Conservation (phyloP, 2,888 invertebrate genomes). For the Blastobasis lacticolella region DNA sequence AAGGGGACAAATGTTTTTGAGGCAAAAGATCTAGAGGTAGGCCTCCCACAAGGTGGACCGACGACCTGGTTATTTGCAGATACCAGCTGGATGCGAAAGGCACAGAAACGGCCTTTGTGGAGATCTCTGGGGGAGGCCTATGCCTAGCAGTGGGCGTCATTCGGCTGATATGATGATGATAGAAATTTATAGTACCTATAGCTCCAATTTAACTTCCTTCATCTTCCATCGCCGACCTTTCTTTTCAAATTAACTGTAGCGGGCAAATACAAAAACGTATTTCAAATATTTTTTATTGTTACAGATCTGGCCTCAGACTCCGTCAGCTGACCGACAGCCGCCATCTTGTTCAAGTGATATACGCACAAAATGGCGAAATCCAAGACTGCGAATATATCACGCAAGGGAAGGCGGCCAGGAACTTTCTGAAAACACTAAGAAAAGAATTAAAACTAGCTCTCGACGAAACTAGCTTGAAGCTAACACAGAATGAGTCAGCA, state of each 20-base stretch:
- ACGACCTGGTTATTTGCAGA: too few species aligned
- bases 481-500: slow-evolving; percentile 33
- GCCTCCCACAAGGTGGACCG: too few species aligned
- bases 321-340: slow-evolving; percentile 80
- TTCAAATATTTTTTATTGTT: slow-evolving; percentile 29
- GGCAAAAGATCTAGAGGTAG: too few species aligned
- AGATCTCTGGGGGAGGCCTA: too few species aligned
- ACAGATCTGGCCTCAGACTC: slow-evolving; percentile 72
- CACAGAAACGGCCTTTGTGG: too few species aligned
- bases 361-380: slow-evolving; percentile 73
- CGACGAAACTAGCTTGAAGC: slow-evolving; percentile 48
- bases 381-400: slow-evolving; percentile 80
- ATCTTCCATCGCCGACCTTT: too few species aligned
- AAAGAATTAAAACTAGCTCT: slow-evolving; percentile 68
- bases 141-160: too few species aligned
- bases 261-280: neutral
- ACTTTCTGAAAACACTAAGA: slow-evolving; percentile 75
- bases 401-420: slow-evolving; percentile 66
- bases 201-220: too few species aligned
- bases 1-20: too few species aligned
- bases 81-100: too few species aligned
- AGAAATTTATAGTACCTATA: too few species aligned
- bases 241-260: neutral
- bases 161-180: too few species aligned
- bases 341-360: slow-evolving; percentile 80